Evolutionary conservation across 2,797 vertebrate species (phyloP).

Genomic region (Coregonus suidteri): DNA sequence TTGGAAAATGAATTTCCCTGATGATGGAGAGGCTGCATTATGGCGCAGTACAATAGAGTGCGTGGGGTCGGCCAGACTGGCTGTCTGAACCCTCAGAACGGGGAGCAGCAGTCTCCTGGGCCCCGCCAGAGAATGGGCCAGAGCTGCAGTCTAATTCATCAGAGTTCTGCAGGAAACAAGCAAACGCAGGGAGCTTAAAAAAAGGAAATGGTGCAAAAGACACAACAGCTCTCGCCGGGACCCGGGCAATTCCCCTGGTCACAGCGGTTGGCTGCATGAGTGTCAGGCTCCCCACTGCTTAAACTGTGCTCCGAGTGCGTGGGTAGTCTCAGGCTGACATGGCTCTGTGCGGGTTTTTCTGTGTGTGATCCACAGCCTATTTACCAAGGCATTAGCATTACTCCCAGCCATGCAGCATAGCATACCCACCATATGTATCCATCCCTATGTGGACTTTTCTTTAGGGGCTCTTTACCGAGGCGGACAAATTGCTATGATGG

Average conservation of each 20-base stretch:
- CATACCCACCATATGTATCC: conserved; percentile 28
- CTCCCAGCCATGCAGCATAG: conserved; percentile 28
- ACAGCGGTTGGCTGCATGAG: conserved; percentile 47
- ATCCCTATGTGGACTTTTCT: conserved; percentile 52
- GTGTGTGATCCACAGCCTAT: conserved; percentile 53
- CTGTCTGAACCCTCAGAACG: conserved; percentile 70
- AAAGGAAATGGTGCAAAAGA: conserved; percentile 64
- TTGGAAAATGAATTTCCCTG: conserved; percentile 75
- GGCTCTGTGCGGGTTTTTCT: conserved; percentile 29
- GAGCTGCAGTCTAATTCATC: conserved; percentile 77
- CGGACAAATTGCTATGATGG: conserved; percentile 60
- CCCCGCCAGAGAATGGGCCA: conserved; percentile 69
- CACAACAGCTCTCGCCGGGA: conserved; percentile 67
- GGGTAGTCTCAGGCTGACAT: not conserved
- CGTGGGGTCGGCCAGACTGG: conserved; percentile 73
- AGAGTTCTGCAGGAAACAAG: conserved; percentile 70
- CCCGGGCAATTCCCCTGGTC: conserved; percentile 62
- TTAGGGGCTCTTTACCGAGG: conserved; percentile 48
- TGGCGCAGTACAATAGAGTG: conserved; percentile 68
- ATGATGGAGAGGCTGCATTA: conserved; percentile 80
- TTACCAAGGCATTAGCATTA: conserved; percentile 59
- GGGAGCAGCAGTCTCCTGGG: conserved; percentile 72
- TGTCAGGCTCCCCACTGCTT: conserved; percentile 58
- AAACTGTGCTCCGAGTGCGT: conserved; percentile 46
- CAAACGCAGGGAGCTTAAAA: conserved; percentile 64